Evolutionary conservation across 2,888 invertebrate species (phyloP), one percentile per base, ranked within the genome.

Genomic region (Esperia sulphurella): DNA sequence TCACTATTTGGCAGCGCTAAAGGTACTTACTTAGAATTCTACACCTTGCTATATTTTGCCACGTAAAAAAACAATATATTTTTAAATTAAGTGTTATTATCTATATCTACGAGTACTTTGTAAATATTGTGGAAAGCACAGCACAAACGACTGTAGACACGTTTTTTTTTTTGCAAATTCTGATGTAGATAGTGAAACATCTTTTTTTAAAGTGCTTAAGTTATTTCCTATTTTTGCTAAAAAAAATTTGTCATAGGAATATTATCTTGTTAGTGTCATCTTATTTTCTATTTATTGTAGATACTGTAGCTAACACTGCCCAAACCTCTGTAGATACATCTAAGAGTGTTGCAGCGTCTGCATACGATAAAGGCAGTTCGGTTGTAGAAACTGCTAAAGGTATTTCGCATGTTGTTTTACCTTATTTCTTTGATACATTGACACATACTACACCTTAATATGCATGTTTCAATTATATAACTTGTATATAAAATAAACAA

Each of bases 291-390:
- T n/a, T 13, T 10, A 31, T 30, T 41, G 28, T 43, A 43, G 43
- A 33, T 14, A 33, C 14, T 8, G 9, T 41, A 41, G 35, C 35
- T 6, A n/a, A 1, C n/a, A n/a, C 35, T n/a, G n/a, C n/a, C 1
- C n/a, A 35, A 35, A n/a, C 9, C 35, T n/a, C 35, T 6, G 35
- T n/a, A 4, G 31, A 31, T 5, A 35, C 35, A 10, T 3, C 35
- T 56, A 87, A 82, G 68, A 84, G 81, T 83, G 76, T 68, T 8
- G 69, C 80, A 2, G 59, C 71, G 0, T 57, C 71, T 14, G 76
- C 74, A 35, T 63, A 72, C 45, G 83, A 78, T 14, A 80, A 76
- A 41, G 74, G 78, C 39, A 63, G 67, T 48, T 51, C 66, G 21
- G 69, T 71, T 46, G 61, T 71, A 52, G 66, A 62, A 49, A 59